phyloP scores from a whole-genome alignment of 2,888 invertebrate genomes.

The Megaustenia siamemsis region DNA sequence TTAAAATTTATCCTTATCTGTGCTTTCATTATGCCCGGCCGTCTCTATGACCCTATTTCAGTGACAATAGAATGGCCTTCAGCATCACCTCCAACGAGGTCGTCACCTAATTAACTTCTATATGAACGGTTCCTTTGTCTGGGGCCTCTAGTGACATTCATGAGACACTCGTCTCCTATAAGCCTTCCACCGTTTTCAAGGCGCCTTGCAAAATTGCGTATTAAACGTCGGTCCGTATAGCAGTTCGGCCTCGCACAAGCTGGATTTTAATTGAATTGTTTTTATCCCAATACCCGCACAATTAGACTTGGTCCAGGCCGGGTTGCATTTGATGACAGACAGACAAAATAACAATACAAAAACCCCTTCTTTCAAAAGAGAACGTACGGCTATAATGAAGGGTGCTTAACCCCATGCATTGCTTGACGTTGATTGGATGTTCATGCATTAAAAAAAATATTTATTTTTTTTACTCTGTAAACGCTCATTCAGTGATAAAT shows the following conservation, averaged over 20 bases:
- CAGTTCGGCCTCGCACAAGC: conserved; percentile 11
- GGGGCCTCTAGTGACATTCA: conserved; percentile 24
- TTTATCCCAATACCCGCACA: conserved; percentile 15
- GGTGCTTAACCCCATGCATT: not conserved
- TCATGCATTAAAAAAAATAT: too few relatives aligned
- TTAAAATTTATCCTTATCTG: not conserved
- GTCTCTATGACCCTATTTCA: not conserved
- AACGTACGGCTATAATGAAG: not conserved
- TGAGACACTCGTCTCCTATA: not conserved
- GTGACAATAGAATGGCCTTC: conserved; percentile 17
- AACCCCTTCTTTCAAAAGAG: not conserved
- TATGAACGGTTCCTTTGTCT: conserved; percentile 16
- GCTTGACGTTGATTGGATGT: not conserved
- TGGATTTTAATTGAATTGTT: conserved; percentile 26
- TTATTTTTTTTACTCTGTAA: too few relatives aligned
- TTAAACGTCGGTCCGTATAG: conserved; percentile 8
- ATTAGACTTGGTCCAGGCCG: not conserved
- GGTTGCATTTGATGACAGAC: not conserved
- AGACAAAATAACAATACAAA: not conserved
- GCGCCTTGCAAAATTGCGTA: not conserved
- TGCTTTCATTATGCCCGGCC: not conserved
- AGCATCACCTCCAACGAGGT: not conserved
- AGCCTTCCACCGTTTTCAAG: not conserved
- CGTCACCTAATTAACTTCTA: conserved; percentile 36
- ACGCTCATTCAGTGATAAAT: too few relatives aligned